Evolutionary conservation across 2,888 invertebrate genomes (phyloP).

Genomic region (Drosophila kambysellisi): DNA sequence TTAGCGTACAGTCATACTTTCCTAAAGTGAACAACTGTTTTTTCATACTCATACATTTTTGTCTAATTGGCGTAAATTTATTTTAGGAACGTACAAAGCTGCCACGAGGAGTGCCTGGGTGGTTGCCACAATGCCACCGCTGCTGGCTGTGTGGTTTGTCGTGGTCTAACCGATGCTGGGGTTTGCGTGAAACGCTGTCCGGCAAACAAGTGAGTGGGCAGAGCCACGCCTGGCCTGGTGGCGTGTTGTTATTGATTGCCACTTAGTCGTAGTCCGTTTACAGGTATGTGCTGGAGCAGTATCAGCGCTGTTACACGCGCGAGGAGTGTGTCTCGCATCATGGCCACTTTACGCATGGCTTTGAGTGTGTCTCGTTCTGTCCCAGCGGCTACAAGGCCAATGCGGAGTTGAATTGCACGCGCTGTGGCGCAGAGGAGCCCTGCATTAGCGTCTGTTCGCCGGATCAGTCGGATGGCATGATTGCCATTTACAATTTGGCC

Average conservation of each 20-base stretch:
- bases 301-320: conserved; percentile 88
- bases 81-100: conserved; percentile 83
- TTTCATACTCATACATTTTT: neutral
- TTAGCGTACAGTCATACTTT: neutral
- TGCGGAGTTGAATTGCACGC: conserved; percentile 45
- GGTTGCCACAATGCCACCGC: conserved; percentile 87
- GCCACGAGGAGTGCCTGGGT: conserved; percentile 92
- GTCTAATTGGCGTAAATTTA: neutral
- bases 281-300: conserved; percentile 73
- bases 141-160: conserved; percentile 90
- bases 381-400: conserved; percentile 66
- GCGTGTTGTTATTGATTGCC: conserved; percentile 11
- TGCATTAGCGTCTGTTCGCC: conserved; percentile 69
- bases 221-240: conserved; percentile 9
- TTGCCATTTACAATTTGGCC: conserved; percentile 87
- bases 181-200: conserved; percentile 89
- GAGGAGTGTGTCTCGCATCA: conserved; percentile 87
- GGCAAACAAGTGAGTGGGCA: conserved; percentile 86
- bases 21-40: neutral
- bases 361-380: conserved; percentile 67
- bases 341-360: conserved; percentile 47
- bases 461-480: conserved; percentile 14
- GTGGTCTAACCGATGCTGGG: conserved; percentile 86
- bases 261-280: conserved; percentile 38
- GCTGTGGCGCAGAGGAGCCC: conserved; percentile 47